Evolutionary conservation across 2,888 invertebrate genomes (phyloP).

Genomic region (Metallyticus violacea): DNA sequence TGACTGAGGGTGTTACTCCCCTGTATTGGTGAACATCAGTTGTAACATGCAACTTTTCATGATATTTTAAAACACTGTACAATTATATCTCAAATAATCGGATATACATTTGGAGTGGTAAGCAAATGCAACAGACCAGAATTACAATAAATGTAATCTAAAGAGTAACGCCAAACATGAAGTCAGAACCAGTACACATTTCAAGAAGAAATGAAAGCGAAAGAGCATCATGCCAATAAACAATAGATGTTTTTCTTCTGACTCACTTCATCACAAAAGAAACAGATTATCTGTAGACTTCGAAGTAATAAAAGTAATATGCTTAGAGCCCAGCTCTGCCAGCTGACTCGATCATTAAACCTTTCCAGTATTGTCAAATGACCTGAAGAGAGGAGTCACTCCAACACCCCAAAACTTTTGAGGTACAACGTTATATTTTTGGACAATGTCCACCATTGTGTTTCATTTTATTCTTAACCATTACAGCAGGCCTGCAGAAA

Average conservation of each 20-base stretch:
- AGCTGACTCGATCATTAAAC: neutral
- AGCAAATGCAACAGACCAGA: too few species aligned
- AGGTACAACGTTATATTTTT: neutral
- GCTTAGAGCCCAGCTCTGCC: neutral
- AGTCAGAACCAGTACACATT: too few species aligned
- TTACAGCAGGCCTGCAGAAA: neutral
- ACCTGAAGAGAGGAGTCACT: neutral
- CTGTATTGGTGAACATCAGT: too few species aligned
- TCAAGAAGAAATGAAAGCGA: too few species aligned
- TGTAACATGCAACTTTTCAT: too few species aligned
- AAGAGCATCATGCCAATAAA: too few species aligned
- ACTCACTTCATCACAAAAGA: neutral
- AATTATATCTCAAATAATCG: too few species aligned
- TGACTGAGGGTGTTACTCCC: too few species aligned
- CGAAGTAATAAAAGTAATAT: neutral
- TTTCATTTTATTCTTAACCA: neutral
- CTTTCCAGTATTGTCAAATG: neutral
- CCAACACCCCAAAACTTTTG: neutral
- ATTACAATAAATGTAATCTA: too few species aligned
- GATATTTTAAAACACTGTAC: too few species aligned
- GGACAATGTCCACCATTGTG: neutral
- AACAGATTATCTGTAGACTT: neutral
- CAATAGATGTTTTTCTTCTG: neutral
- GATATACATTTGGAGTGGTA: too few species aligned
- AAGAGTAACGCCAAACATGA: too few species aligned